Evolutionary conservation across 1,140 invertebrate species (phyloP), one percentile per base, ranked within the genome.

Genomic region (Cryptotermes secundus): DNA sequence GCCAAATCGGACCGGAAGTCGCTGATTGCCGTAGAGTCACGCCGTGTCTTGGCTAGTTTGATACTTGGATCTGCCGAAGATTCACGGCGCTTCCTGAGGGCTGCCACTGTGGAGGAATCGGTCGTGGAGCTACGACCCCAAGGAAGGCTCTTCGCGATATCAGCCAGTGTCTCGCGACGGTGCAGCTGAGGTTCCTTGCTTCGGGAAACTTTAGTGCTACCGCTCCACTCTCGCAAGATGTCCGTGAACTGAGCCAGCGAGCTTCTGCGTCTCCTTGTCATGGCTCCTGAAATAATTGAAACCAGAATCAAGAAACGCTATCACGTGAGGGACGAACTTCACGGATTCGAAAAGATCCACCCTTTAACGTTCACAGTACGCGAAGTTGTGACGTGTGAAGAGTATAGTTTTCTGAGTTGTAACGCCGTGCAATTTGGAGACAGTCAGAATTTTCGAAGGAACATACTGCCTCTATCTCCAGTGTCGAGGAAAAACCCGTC

Each of bases 241-340:
- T 97, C 96, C 82, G 96, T 97, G 79, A 97, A 90, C 90, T 97
- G 96, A 6, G 96, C 88, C 22, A 96, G 97, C 86, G 95, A 96
- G 81, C 96, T 92, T 22, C 96, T 92, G 7, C 96, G 92, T 19
- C 45, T 14, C 45, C 95, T 92, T 81, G 94, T 92, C 83, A 91
- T 89, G 85, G 91, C 91, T 89, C 86, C 35, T 53, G 86, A 86
- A 87, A 49, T 1, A 49, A 1, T 3, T 0, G 16, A 42, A 9
- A 6, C 38, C 9, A 42, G 16, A 42, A 42, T 42, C 38, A 42
- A 14, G 38, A 42, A 42, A 9, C 38, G 16, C 38, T n/a, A 3
- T 6, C 38, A 42, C 38, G 9, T 42, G 38, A 3, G 38, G 16
- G 16, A 42, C 16, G 16, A 12, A 42, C 9, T 42, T 6, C 16